A percentile compares a stretch with the other conserved stretches of the same genome.
Conservation (phyloP, 2,888 invertebrate species). For the Invenusta paracnida region DNA sequence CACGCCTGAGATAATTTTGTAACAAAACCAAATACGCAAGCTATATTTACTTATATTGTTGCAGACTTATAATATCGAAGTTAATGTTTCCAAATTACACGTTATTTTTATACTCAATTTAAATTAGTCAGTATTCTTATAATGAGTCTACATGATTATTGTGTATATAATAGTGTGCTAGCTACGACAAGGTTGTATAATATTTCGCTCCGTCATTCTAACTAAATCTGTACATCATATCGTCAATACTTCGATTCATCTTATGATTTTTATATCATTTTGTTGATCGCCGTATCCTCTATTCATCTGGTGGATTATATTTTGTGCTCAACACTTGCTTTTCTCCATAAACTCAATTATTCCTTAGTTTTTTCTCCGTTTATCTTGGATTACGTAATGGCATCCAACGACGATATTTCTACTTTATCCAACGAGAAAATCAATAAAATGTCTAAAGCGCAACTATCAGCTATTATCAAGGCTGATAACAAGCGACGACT, state of each 20-base stretch:
- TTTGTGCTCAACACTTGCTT: background rate
- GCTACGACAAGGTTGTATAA: too few relatives aligned
- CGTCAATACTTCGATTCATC: background rate
- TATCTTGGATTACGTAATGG: background rate
- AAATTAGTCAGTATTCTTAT: too few relatives aligned
- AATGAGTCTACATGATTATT: too few relatives aligned
- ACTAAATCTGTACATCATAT: background rate
- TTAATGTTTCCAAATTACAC: too few relatives aligned
- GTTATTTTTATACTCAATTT: too few relatives aligned
- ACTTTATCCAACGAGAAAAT: background rate
- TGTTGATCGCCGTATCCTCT: background rate
- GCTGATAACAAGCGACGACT: background rate
- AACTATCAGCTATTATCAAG: background rate
- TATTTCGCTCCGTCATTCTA: background rate
- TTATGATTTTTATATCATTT: background rate
- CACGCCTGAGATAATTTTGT: too few relatives aligned
- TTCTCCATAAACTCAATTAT: background rate
- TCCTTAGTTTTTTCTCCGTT: background rate
- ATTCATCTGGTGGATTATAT: background rate
- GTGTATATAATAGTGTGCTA: too few relatives aligned
- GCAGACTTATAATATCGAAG: too few relatives aligned
- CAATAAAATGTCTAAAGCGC: background rate
- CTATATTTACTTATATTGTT: too few relatives aligned
- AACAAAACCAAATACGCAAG: too few relatives aligned
- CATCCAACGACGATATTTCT: background rate